phyloP scores from a whole-genome alignment of 2,113 vertebrate species.

The Ranitomeya imitator region DNA sequence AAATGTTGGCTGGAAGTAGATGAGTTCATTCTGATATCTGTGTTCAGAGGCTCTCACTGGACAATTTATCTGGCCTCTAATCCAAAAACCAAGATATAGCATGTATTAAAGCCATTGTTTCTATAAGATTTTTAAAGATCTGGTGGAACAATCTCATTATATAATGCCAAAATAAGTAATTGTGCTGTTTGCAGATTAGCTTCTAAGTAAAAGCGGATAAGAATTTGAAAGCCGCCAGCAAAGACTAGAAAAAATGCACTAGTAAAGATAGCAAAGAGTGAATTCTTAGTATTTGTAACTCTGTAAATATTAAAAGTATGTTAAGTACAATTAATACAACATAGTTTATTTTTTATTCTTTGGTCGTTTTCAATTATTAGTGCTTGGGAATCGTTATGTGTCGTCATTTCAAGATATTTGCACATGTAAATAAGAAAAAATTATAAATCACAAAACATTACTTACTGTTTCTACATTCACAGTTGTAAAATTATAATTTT shows the following conservation, averaged over 20 bases:
- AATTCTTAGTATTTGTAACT: background rate
- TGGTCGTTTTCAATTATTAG: too few relatives aligned
- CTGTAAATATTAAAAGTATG: too few relatives aligned
- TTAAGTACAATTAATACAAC: background rate
- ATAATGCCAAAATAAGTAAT: constrained; percentile 25
- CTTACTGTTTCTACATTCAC: background rate
- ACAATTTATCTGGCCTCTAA: constrained; percentile 28
- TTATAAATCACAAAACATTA: background rate
- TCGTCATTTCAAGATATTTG: background rate
- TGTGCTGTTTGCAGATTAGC: constrained; percentile 1
- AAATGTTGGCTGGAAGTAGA: constrained; percentile 43
- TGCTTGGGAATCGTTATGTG: background rate
- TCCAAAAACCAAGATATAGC: background rate
- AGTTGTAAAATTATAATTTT: background rate
- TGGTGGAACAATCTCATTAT: constrained; percentile 34
- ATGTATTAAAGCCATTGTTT: constrained; percentile 18
- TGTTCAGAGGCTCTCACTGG: background rate
- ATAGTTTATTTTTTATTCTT: background rate
- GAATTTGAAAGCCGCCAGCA: background rate
- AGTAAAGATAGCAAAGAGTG: background rate
- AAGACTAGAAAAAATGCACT: background rate
- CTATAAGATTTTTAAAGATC: background rate
- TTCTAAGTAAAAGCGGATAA: background rate
- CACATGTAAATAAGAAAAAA: background rate
- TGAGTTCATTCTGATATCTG: constrained; percentile 42